Percentiles rank a stretch among this genome's conserved stretches.
These are phyloP conservation scores for Lepidurus arcticus DNA, from an alignment of 1,140 invertebrate species.

Conservation along the genomic window DNA sequence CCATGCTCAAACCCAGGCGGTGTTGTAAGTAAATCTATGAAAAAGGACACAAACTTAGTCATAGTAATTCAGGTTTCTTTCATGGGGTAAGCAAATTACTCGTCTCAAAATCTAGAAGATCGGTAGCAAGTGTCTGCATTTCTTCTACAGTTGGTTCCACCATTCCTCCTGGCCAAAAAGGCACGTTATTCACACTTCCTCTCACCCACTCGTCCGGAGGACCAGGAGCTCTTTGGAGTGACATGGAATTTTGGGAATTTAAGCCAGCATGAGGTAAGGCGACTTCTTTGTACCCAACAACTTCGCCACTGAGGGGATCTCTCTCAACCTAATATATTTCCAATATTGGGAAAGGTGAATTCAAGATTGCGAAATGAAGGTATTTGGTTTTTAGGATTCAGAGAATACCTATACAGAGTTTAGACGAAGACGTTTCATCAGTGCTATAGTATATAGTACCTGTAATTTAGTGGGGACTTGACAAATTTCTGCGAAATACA, in stretches of 20 bases:
- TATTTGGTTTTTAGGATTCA: background rate
- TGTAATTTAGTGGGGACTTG: conserved; percentile 50
- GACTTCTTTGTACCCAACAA: conserved; percentile 64
- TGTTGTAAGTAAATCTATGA: conserved; percentile 52
- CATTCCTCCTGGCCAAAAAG: conserved; percentile 72
- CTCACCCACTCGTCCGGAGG: conserved; percentile 55
- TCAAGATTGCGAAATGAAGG: background rate
- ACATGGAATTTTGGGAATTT: conserved; percentile 68
- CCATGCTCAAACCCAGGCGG: conserved; percentile 60
- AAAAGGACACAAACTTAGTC: background rate
- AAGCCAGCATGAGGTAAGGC: conserved; percentile 54
- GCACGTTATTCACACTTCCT: conserved; percentile 64
- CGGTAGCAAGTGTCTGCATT: conserved; percentile 39
- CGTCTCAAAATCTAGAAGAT: conserved; percentile 34
- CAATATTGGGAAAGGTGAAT: background rate
- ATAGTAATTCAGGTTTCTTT: background rate
- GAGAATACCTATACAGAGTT: too few species aligned
- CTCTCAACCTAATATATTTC: conserved; percentile 53
- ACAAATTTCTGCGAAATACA: conserved; percentile 49
- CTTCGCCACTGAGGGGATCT: conserved; percentile 62
- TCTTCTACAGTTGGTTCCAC: conserved; percentile 37
- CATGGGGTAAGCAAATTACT: conserved; percentile 26
- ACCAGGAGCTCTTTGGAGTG: conserved; percentile 58
- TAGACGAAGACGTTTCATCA: conserved; percentile 30
- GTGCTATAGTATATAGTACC: conserved; percentile 42